phyloP scores from a whole-genome alignment of 2,113 vertebrate species.

The Xenus cinereus region DNA sequence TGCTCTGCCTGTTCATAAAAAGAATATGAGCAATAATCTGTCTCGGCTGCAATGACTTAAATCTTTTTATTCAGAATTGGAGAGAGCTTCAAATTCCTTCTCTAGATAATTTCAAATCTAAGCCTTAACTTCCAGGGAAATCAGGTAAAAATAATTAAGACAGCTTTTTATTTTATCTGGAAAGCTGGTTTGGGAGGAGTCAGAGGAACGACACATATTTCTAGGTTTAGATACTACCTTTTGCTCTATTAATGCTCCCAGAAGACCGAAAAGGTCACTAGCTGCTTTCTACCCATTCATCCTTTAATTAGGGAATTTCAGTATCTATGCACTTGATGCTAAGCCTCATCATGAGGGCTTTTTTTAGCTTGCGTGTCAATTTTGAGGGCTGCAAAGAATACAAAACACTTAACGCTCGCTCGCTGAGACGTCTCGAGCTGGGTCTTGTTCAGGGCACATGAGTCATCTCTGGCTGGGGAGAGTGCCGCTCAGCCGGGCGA shows the following conservation, averaged over 20 bases:
- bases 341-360: not conserved
- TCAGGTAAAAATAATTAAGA: not conserved
- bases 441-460: not conserved
- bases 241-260: not conserved
- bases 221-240: not conserved
- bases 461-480: not conserved
- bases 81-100: not conserved
- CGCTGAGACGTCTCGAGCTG: not conserved
- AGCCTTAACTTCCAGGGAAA: not conserved
- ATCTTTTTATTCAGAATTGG: not conserved
- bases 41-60: not conserved
- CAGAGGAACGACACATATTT: not conserved
- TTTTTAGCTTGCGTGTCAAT: not conserved
- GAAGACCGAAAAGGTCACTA: not conserved
- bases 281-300: not conserved
- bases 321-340: not conserved
- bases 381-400: not conserved
- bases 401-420: not conserved
- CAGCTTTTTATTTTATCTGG: not conserved
- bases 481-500: not conserved
- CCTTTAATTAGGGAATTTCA: not conserved
- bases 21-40: conserved; percentile 8
- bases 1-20: conserved; percentile 19
- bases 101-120: not conserved
- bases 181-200: not conserved